These are phyloP conservation scores for Aramus guarauna DNA, from an alignment of 2,113 vertebrate genomes.

Conservation along the genomic window DNA sequence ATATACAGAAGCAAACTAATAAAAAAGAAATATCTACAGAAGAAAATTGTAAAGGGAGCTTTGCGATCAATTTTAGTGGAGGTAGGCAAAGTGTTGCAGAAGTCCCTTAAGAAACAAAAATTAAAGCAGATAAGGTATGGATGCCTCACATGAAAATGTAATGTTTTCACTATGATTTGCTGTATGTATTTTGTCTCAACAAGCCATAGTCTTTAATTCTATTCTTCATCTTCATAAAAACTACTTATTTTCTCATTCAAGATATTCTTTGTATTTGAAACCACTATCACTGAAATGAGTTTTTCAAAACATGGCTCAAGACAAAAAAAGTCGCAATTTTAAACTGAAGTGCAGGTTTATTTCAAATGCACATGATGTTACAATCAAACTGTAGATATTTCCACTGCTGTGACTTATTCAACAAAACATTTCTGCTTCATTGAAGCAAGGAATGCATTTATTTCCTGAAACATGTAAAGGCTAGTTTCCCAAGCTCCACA, in stretches of 20 bases:
- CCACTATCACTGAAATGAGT: not conserved
- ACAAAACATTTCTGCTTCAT: conserved; percentile 42
- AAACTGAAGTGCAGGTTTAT: not conserved
- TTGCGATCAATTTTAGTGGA: not conserved
- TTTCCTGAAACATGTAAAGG: conserved; percentile 21
- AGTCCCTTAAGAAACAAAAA: not conserved
- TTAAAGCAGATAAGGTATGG: not conserved
- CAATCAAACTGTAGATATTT: not conserved
- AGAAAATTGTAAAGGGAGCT: not conserved
- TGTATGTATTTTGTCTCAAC: not conserved
- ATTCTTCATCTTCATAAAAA: not conserved
- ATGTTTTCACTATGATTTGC: not conserved
- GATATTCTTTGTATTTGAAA: not conserved
- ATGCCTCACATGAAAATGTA: not conserved
- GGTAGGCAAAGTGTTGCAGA: not conserved
- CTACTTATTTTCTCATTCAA: not conserved
- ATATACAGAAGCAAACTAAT: not conserved
- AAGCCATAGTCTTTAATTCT: not conserved
- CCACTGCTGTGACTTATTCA: not conserved
- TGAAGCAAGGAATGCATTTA: conserved; percentile 40
- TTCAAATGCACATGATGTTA: not conserved
- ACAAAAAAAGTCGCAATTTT: not conserved
- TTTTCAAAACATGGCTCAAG: not conserved
- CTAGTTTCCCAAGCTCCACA: conserved; percentile 24
- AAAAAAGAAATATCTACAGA: not conserved